Percentiles rank a stretch among this genome's conserved stretches.
Conservation (phyloP, 2,888 invertebrate species). For the Idaea aversata region DNA sequence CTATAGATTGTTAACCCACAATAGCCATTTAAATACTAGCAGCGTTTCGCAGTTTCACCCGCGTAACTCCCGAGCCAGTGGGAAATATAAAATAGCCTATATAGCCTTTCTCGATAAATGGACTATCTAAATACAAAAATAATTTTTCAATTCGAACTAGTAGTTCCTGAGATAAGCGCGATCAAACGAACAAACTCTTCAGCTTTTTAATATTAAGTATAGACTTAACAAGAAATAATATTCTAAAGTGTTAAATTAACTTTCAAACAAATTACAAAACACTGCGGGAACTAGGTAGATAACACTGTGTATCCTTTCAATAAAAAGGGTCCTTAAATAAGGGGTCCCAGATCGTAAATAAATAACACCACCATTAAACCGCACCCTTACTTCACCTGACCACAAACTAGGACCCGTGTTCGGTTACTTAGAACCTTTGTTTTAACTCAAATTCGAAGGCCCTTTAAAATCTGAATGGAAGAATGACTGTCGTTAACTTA, state of each 20-base stretch:
- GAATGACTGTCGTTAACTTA: not conserved
- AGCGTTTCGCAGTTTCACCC: too few relatives aligned
- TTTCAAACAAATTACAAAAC: not conserved
- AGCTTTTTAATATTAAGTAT: too few relatives aligned
- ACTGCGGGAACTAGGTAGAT: not conserved
- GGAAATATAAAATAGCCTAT: too few relatives aligned
- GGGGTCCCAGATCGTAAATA: constrained; percentile 1
- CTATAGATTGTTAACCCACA: too few relatives aligned
- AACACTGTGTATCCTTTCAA: not conserved
- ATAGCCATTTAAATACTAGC: too few relatives aligned
- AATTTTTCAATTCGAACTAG: too few relatives aligned
- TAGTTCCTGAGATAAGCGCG: too few relatives aligned
- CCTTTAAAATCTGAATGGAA: not conserved
- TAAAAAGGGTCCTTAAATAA: not conserved
- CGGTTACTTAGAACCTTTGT: constrained; percentile 1
- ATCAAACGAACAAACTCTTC: too few relatives aligned
- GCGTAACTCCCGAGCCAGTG: too few relatives aligned
- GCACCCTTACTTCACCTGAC: not conserved
- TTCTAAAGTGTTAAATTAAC: not conserved
- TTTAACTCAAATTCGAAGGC: not conserved
- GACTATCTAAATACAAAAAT: too few relatives aligned
- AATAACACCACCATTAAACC: not conserved
- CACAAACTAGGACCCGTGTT: not conserved
- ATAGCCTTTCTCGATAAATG: too few relatives aligned
- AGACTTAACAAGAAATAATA: not conserved